phyloP scores from a whole-genome alignment of 2,888 invertebrate genomes.

The Nymphalis urticae region DNA sequence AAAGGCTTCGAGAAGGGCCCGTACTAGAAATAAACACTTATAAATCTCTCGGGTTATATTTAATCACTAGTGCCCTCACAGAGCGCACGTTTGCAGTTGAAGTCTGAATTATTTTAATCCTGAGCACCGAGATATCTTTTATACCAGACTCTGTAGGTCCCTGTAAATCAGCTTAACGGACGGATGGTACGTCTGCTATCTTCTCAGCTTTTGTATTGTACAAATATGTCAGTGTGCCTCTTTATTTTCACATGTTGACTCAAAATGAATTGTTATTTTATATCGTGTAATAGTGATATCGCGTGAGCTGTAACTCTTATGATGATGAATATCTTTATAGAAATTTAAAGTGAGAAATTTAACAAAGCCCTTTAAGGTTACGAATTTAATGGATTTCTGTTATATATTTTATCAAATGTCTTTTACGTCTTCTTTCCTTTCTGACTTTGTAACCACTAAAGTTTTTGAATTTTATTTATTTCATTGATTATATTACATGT shows the following conservation, averaged over 20 bases:
- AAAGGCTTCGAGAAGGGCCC: slow-evolving; percentile 52
- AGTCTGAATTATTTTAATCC: slow-evolving; percentile 74
- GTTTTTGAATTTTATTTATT: too few relatives aligned
- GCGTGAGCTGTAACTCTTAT: background rate
- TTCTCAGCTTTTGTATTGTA: slow-evolving; percentile 58
- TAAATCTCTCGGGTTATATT: slow-evolving; percentile 77
- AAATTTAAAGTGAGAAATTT: background rate
- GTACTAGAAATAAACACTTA: slow-evolving; percentile 74
- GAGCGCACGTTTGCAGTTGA: slow-evolving; percentile 70
- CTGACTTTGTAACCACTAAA: too few relatives aligned
- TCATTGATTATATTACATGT: too few relatives aligned
- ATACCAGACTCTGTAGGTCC: slow-evolving; percentile 64
- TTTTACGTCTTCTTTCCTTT: too few relatives aligned
- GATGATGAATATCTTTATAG: slow-evolving; percentile 1
- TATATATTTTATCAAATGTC: too few relatives aligned
- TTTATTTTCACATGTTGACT: slow-evolving; percentile 46
- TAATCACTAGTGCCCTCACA: slow-evolving; percentile 73
- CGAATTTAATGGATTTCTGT: background rate
- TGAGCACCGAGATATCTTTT: slow-evolving; percentile 63
- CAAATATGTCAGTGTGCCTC: slow-evolving; percentile 57
- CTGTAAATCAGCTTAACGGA: slow-evolving; percentile 77
- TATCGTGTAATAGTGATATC: background rate
- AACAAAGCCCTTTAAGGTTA: background rate
- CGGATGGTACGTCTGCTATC: slow-evolving; percentile 67
- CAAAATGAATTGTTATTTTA: slow-evolving; percentile 26